phyloP scores from a whole-genome alignment of 2,113 vertebrate species.

The Menura novaehollandiae region DNA sequence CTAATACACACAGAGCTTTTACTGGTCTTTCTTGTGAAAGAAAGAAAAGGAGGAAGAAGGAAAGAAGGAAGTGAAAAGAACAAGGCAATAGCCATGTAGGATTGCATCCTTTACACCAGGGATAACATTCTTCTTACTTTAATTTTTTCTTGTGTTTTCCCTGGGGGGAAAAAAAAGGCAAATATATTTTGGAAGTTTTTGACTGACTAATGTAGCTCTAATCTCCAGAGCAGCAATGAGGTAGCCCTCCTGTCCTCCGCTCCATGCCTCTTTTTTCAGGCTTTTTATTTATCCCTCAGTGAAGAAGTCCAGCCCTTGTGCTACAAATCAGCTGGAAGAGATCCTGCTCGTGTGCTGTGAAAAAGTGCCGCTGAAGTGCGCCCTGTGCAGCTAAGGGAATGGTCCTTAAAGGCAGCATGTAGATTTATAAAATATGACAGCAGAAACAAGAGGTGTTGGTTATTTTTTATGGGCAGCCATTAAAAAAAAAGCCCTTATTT shows the following conservation, averaged over 20 bases:
- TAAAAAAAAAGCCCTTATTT: neutral
- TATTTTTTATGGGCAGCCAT: constrained; percentile 12
- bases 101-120: neutral
- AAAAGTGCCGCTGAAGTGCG: constrained; percentile 2
- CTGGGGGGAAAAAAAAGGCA: neutral
- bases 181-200: neutral
- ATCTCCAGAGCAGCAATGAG: neutral
- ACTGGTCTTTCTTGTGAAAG: neutral
- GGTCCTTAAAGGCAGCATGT: constrained; percentile 30
- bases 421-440: constrained; percentile 50
- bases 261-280: neutral
- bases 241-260: neutral
- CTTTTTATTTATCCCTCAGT: neutral
- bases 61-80: neutral
- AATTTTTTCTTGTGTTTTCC: neutral
- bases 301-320: neutral
- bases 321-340: constrained; percentile 62
- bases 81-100: neutral
- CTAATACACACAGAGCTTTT: neutral
- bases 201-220: neutral
- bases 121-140: neutral
- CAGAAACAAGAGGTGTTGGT: constrained; percentile 17
- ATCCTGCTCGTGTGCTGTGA: constrained; percentile 41
- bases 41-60: neutral
- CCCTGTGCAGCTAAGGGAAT: neutral